These are phyloP conservation scores for Hipparchia semele DNA, from an alignment of 2,888 invertebrate species.

Conservation along the genomic window DNA sequence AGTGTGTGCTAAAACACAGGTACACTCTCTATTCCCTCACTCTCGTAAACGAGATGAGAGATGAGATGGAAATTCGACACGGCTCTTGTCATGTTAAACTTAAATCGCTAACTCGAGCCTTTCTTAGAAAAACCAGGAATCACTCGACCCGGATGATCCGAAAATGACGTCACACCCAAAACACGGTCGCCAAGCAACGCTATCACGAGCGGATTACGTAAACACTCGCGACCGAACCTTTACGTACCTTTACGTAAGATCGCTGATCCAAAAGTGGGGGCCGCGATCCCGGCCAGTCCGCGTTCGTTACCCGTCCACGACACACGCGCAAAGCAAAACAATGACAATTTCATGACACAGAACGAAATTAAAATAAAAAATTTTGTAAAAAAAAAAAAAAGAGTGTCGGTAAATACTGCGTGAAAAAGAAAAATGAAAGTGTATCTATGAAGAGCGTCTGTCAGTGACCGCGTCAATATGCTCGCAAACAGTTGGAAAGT, in stretches of 20 bases:
- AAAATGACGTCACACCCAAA: slow-evolving; percentile 42
- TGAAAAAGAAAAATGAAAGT: slow-evolving; percentile 71
- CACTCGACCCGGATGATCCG: slow-evolving; percentile 23
- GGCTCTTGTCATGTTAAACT: too few species aligned
- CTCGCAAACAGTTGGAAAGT: slow-evolving; percentile 80
- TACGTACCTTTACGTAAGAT: slow-evolving; percentile 54
- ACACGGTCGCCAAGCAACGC: slow-evolving; percentile 48
- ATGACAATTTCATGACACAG: slow-evolving; percentile 46
- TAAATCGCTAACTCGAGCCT: too few species aligned
- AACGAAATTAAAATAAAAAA: slow-evolving; percentile 3
- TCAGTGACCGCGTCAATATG: slow-evolving; percentile 78
- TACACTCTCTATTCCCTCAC: too few species aligned
- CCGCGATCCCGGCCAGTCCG: slow-evolving; percentile 47
- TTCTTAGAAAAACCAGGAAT: background rate
- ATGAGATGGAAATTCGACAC: background rate
- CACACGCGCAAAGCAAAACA: slow-evolving; percentile 49
- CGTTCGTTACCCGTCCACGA: slow-evolving; percentile 44
- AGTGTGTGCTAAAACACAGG: too few species aligned
- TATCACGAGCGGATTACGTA: slow-evolving; percentile 50
- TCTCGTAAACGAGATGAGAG: too few species aligned
- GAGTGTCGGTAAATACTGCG: slow-evolving; percentile 35
- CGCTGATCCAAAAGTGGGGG: slow-evolving; percentile 46
- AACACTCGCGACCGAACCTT: slow-evolving; percentile 49
- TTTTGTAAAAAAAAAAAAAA: background rate
- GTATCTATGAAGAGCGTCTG: slow-evolving; percentile 55